Evolutionary conservation across 2,888 invertebrate genomes (phyloP).

Genomic region (Campoplex capitator): DNA sequence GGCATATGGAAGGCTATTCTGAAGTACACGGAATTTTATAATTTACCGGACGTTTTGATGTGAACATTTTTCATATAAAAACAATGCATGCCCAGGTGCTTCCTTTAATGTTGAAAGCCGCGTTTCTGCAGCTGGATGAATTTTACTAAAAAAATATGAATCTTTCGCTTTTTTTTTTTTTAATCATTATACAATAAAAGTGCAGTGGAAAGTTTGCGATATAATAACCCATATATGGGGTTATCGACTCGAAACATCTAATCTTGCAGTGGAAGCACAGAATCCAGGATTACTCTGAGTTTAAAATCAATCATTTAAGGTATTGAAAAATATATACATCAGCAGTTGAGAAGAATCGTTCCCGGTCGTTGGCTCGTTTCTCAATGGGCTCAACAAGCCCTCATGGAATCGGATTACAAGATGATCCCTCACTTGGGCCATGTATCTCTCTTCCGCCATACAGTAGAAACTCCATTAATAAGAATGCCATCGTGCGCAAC

Average conservation of each 20-base stretch:
- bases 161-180: not conserved
- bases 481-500: not conserved
- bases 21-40: not conserved
- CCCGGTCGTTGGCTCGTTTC: slow-evolving; percentile 41
- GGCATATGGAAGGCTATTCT: not conserved
- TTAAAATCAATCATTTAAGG: not conserved
- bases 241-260: too few species aligned
- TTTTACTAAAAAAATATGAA: not conserved
- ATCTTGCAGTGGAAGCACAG: too few species aligned
- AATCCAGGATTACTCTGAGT: not conserved
- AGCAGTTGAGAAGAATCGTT: slow-evolving; percentile 11
- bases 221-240: not conserved
- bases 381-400: slow-evolving; percentile 44
- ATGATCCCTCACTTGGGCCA: slow-evolving; percentile 38
- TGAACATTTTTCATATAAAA: not conserved
- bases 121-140: not conserved
- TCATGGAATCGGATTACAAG: slow-evolving; percentile 63
- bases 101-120: not conserved
- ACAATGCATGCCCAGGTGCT: not conserved
- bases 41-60: not conserved
- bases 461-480: slow-evolving; percentile 12
- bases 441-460: slow-evolving; percentile 1
- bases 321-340: slow-evolving; percentile 4
- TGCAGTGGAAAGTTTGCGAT: not conserved
- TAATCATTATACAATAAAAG: not conserved